A percentile compares a stretch with the other conserved stretches of the same genome.
phyloP scores from a whole-genome alignment of 2,113 vertebrate species.

The Lagopus muta region DNA sequence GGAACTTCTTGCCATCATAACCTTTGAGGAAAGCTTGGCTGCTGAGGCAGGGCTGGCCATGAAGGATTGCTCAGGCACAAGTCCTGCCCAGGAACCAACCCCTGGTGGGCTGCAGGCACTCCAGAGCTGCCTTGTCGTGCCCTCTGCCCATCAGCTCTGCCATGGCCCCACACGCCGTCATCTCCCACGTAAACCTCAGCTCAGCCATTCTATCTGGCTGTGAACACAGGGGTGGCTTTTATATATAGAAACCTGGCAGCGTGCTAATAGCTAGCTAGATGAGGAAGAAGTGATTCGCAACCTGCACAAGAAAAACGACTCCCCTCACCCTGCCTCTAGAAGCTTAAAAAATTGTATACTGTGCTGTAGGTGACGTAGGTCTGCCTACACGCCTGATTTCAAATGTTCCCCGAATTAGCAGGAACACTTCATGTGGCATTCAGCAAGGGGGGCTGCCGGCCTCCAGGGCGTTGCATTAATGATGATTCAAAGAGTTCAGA shows the following conservation, averaged over 20 bases:
- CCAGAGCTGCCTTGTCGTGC: not conserved
- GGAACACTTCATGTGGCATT: constrained; percentile 36
- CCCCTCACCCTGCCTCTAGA: not conserved
- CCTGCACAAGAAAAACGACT: constrained; percentile 14
- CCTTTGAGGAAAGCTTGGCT: too few species aligned
- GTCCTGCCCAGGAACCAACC: not conserved
- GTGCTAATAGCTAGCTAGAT: not conserved
- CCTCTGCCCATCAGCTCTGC: not conserved
- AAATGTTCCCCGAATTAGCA: constrained; percentile 58
- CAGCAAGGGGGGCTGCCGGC: not conserved
- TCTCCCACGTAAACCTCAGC: not conserved
- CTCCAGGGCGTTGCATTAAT: constrained; percentile 57
- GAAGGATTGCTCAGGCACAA: not conserved
- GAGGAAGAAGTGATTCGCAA: not conserved
- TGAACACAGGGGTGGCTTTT: constrained; percentile 28
- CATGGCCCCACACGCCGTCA: not conserved
- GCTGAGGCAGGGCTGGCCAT: not conserved
- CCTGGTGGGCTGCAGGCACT: not conserved
- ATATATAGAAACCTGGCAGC: not conserved
- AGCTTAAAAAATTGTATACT: not conserved
- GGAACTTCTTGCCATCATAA: not conserved
- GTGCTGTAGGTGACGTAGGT: constrained; percentile 43
- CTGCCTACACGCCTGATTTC: constrained; percentile 63
- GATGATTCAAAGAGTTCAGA: constrained; percentile 72
- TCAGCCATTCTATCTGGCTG: not conserved